Conservation (phyloP, 2,797 vertebrate species). For the Onychomys torridus region DNA sequence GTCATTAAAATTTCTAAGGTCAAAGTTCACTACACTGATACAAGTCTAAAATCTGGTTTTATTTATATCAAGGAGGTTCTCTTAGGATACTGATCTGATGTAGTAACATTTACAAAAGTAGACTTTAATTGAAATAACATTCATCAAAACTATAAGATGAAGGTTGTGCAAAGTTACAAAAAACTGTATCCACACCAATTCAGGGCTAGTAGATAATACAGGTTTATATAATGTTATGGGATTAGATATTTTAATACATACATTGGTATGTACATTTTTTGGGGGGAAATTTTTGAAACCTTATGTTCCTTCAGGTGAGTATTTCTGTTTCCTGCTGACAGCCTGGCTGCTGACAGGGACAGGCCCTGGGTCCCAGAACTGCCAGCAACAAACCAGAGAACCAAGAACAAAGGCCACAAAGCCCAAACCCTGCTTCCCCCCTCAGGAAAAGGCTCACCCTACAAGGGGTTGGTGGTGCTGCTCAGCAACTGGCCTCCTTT, state of each 20-base stretch:
- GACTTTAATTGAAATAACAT: too few relatives aligned
- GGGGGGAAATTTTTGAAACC: not conserved
- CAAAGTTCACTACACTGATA: not conserved
- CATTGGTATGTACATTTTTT: not conserved
- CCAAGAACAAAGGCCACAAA: too few relatives aligned
- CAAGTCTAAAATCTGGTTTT: not conserved
- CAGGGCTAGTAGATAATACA: too few relatives aligned
- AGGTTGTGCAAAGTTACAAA: not conserved
- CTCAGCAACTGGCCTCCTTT: not conserved
- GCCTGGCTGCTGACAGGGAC: not conserved
- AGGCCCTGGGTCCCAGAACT: too few relatives aligned
- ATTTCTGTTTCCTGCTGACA: not conserved
- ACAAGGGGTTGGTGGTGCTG: not conserved
- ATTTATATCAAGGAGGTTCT: not conserved
- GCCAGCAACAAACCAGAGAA: not conserved
- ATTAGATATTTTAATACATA: not conserved
- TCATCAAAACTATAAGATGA: not conserved
- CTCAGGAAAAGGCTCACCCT: not conserved
- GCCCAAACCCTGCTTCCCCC: too few relatives aligned
- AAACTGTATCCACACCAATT: not conserved
- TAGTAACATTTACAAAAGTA: not conserved
- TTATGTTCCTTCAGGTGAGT: not conserved
- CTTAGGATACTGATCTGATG: not conserved
- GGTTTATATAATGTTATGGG: not conserved
- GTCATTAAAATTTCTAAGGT: not conserved